Evolutionary conservation across 2,888 invertebrate species (phyloP).

Genomic region (Sclerodermus sp.): DNA sequence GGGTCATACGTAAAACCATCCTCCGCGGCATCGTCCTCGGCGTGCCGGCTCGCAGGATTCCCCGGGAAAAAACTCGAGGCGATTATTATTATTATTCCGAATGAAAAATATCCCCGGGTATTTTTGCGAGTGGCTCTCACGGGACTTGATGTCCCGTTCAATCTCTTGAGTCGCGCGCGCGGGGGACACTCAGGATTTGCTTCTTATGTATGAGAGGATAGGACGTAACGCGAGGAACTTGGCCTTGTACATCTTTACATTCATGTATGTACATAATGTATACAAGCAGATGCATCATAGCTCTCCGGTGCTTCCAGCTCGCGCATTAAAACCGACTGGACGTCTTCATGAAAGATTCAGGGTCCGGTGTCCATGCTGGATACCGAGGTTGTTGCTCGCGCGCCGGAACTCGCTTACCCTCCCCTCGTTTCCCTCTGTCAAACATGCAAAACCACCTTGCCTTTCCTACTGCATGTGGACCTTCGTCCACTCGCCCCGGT

Average conservation of each 20-base stretch:
- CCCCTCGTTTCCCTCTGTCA: too few relatives aligned
- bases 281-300: conserved; percentile 10
- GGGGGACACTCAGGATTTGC: conserved; percentile 12
- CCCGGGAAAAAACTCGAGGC: too few relatives aligned
- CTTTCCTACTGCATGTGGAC: too few relatives aligned
- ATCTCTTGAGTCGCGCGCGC: neutral
- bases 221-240: conserved; percentile 6
- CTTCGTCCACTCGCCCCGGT: too few relatives aligned
- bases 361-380: conserved; percentile 2
- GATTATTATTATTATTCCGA: too few relatives aligned
- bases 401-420: neutral
- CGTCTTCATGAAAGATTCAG: conserved; percentile 30
- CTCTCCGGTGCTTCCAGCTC: neutral
- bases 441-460: too few relatives aligned
- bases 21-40: too few relatives aligned
- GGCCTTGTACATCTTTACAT: conserved; percentile 10
- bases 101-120: too few relatives aligned
- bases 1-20: too few relatives aligned
- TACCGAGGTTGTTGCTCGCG: conserved; percentile 1
- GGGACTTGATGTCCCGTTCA: too few relatives aligned
- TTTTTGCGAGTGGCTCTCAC: too few relatives aligned
- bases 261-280: conserved; percentile 27
- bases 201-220: conserved; percentile 25
- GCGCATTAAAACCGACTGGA: conserved; percentile 30
- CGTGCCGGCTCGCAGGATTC: too few relatives aligned